phyloP scores from a whole-genome alignment of 1,140 invertebrate genomes.

The Lysiphlebus fabarum region DNA sequence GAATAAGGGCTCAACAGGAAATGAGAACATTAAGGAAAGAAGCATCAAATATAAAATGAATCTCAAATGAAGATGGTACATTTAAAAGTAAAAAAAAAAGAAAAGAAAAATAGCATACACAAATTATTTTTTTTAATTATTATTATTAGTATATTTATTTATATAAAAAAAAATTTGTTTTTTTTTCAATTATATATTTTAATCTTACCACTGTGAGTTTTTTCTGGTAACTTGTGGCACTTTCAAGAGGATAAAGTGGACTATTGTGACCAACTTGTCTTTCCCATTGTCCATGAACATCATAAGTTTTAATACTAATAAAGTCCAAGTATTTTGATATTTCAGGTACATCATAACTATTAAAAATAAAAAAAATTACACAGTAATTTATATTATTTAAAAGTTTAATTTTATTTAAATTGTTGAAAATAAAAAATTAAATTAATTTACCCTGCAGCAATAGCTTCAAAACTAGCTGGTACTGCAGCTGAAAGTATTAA shows the following conservation, averaged over 20 bases:
- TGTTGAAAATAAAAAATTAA: conserved; percentile 14
- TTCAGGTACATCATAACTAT: conserved; percentile 85
- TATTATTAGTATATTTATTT: not conserved
- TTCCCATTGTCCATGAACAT: conserved; percentile 93
- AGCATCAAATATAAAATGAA: too few relatives aligned
- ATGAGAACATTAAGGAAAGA: too few relatives aligned
- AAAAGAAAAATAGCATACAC: conserved; percentile 7
- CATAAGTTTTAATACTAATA: conserved; percentile 93
- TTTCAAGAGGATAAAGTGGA: conserved; percentile 83
- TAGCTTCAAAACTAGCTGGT: conserved; percentile 87
- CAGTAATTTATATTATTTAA: conserved; percentile 8
- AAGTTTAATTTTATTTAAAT: conserved; percentile 15
- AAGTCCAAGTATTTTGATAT: conserved; percentile 92
- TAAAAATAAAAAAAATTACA: not conserved
- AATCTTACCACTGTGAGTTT: conserved; percentile 80
- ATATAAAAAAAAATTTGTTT: not conserved
- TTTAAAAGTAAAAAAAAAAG: conserved; percentile 6
- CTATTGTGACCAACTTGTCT: conserved; percentile 89
- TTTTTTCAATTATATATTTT: conserved; percentile 6
- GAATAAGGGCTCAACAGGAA: too few relatives aligned
- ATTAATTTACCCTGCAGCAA: conserved; percentile 71
- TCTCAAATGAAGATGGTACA: conserved; percentile 6
- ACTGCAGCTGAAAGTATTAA: conserved; percentile 86
- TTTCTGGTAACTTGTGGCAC: conserved; percentile 84
- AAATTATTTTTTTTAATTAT: conserved; percentile 10